Conservation (phyloP, 2,797 vertebrate species). For the Pampus argenteus region DNA sequence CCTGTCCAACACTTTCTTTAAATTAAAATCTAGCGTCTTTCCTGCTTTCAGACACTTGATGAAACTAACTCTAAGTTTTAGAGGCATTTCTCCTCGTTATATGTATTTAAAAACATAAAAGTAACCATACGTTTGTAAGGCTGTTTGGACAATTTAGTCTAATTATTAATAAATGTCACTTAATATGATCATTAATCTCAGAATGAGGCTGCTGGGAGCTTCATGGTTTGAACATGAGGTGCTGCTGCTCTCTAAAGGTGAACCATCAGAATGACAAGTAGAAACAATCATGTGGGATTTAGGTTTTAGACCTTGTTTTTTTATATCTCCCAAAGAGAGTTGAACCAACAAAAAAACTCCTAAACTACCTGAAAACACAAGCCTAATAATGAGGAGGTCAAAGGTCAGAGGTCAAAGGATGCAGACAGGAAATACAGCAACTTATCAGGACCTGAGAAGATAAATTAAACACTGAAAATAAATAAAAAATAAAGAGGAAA, state of each 20-base stretch:
- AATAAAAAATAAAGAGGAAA: not conserved
- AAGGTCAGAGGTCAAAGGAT: conserved; percentile 20
- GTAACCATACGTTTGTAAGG: not conserved
- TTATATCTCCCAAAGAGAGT: not conserved
- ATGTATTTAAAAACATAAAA: too few relatives aligned
- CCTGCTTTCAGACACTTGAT: too few relatives aligned
- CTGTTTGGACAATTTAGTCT: not conserved
- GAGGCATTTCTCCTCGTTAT: too few relatives aligned
- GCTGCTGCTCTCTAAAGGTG: conserved; percentile 32
- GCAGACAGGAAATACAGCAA: not conserved
- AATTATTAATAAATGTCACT: not conserved
- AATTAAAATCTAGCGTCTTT: too few relatives aligned
- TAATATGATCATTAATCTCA: not conserved
- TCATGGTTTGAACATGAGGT: not conserved
- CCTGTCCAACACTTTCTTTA: too few relatives aligned
- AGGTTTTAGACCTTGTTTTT: not conserved
- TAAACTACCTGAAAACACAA: not conserved
- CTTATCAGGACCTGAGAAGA: not conserved
- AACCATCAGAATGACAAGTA: not conserved
- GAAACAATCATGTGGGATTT: too few relatives aligned
- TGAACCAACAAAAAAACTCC: fast-evolving
- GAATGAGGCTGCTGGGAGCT: not conserved
- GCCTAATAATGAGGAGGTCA: not conserved
- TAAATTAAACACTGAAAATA: not conserved
- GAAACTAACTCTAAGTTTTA: too few relatives aligned